Evolutionary conservation across 2,888 invertebrate genomes (phyloP), one percentile per base, ranked within the genome.

Genomic region (Heliconius erato): DNA sequence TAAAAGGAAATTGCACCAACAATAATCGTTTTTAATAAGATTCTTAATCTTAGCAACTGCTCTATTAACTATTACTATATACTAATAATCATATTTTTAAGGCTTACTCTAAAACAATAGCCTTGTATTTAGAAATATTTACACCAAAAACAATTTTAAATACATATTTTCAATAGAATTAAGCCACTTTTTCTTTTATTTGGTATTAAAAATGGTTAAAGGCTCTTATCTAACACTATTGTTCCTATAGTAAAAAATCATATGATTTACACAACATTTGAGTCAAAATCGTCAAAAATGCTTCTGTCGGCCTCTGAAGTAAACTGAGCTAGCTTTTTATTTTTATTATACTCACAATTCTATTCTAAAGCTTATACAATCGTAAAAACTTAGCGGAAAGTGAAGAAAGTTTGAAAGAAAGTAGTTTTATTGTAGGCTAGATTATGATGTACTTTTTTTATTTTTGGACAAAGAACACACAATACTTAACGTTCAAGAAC

Each of bases 341-440:
- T 63, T 76, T 63, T 63, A 76, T 63, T 32, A 32, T 32, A 35
- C n/a, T 6, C 26, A 71, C 11, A 59, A 28, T 74, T 28, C 32
- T n/a, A 59, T 59, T 76, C 28, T 9, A 35, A 63, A 63, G 74
- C 16, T 59, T 76, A 35, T n/a, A 76, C 74, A 76, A 76, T 76
- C 16, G 74, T 74, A 59, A 76, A 59, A 59, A 32, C 74, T 59
- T 11, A 74, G 74, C 54, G 32, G 32, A 74, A 32, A 59, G 59
- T 59, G 23, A 59, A 12, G 74, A 59, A 35, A 32, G 9, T 71
- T 40, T 40, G 35, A n/a, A 59, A 74, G 74, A 32, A 76, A 76
- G 16, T 28, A 54, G 54, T 59, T 63, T 63, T 63, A 63, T 76
- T 76, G 35, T 16, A 76, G 14, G 32, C 14, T 54, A 54, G 54